Evolutionary conservation across 2,797 vertebrate species (phyloP).

Genomic region (Buceros bicornis): DNA sequence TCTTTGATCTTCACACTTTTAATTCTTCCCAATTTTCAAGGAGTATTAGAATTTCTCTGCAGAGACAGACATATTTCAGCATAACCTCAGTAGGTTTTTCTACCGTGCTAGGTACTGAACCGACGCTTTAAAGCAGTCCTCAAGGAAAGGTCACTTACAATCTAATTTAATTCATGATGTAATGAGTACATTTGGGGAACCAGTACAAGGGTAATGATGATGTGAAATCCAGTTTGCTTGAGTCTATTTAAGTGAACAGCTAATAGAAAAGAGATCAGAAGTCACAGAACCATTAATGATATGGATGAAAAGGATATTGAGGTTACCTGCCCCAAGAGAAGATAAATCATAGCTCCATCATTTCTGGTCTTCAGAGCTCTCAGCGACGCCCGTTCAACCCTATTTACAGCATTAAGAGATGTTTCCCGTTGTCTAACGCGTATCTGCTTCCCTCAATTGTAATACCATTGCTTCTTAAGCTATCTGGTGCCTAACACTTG

Average conservation of each 20-base stretch:
- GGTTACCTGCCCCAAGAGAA: neutral
- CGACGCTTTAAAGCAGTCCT: conserved; percentile 17
- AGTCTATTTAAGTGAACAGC: conserved; percentile 53
- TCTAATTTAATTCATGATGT: conserved; percentile 55
- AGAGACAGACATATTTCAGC: neutral
- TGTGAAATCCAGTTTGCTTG: conserved; percentile 30
- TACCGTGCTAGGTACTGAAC: neutral
- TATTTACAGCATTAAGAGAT: neutral
- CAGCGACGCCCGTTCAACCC: neutral
- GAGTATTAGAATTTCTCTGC: neutral
- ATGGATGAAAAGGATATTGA: conserved; percentile 38
- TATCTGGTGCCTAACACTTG: neutral
- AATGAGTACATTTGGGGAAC: conserved; percentile 34
- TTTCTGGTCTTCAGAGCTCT: neutral
- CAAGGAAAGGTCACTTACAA: conserved; percentile 44
- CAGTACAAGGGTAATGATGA: conserved; percentile 47
- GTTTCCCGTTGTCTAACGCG: neutral
- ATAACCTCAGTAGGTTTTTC: conserved; percentile 10
- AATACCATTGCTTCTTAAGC: neutral
- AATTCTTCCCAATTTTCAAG: conserved; percentile 4
- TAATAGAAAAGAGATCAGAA: conserved; percentile 54
- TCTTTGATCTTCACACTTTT: neutral
- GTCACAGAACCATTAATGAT: conserved; percentile 34
- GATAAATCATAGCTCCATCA: neutral
- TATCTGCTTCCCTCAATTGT: neutral